Base-by-base conservation (phyloP, 2,113 vertebrate genomes). In the Dendrocopos noguchii region DNA sequence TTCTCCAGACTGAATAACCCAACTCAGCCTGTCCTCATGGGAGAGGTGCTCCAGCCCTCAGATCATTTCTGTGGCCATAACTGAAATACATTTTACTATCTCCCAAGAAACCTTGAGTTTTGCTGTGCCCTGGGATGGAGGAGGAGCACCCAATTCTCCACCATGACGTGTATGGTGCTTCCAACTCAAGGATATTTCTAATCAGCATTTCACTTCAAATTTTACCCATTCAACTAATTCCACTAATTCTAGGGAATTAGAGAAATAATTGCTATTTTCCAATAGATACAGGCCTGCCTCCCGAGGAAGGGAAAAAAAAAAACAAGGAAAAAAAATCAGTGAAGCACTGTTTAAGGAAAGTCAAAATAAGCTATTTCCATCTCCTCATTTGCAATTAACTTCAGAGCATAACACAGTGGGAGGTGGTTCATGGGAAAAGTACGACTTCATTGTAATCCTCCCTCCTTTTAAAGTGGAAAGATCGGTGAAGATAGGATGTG, bases 311-410 rank as follows among this genome's bases (percentile, higher is more conserved):
- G 27, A 67, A 87, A 93, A 80, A 91, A 91, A 84, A 52, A 25
- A 55, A 7, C 10, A 6, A 17, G 2, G 5, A 27, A 84, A 57
- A 80, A 85, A 90, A n/a, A 85, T 74, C 93, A 90, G 42, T 94
- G 92, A 90, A 95, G 87, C 56, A 87, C 90, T 94, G 87, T 90
- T 95, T 95, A 95, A 96, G 90, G 82, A 52, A 96, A 96, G 95
- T 97, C 96, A 97, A 97, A 97, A 97, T 97, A 97, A 95, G 93
- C 96, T 95, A 93, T 97, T 96, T 95, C 93, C 84, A 87, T 94
- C 87, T 91, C 88, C 93, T 95, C 92, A 68, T 95, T 96, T 96
- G 96, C 96, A 96, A 96, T 96, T 96, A 97, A 95, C 95, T 96
- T 95, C 86, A 70, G 94, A 93, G 90, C 86, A 34, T 89, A 93